Base-by-base conservation (phyloP, 2,888 invertebrate genomes). In the Scaeva pyrastri region DNA sequence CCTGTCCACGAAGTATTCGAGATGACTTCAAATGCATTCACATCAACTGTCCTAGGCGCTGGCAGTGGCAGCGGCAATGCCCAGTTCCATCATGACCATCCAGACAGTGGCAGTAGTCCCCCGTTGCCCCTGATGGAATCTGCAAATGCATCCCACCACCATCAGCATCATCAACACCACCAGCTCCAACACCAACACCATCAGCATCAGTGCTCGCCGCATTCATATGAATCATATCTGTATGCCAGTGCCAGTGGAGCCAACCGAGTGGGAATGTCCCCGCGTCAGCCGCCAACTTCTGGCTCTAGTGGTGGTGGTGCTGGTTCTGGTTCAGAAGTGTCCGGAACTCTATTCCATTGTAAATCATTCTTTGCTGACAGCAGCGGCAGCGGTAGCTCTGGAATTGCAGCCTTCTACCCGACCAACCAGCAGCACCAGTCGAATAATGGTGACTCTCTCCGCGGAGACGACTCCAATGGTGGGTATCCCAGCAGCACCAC, bases 1-100 rank as follows among this genome's bases (percentile, higher is more conserved):
- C 87, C 87, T 83, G 86, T 86, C 86, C 86, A 82, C 86, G 86
- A 86, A 74, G 74, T 55, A 78, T 86, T 82, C 66, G 82, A 86
- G 60, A 75, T 87, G 82, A 68, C 78, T 79, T 78, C 87, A 60
- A 83, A 70, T 75, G 52, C 83, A 66, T 82, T 82, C 83, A 41
- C 74, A 45, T 78, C 82, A 60, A 45, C 36, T 62, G 74, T 78
- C 11, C 41, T 73, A 43, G 77, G 77, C 73, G 70, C 64, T 23
- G 64, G 50, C 11, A 50, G 58, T 23, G 21, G 71, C 14, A 56
- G 58, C 19, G 21, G 71, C 43, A 31, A 43, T 66, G 60, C 62
- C 55, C 64, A 71, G 56, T 71, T 71, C 43, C 71, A 71, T 71
- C 71, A 71, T 45, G 71, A 71, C 41, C 68, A 68, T 52, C 50